Base-by-base conservation (phyloP, 1,140 invertebrate species). In the Pogonomyrmex barbatus region DNA sequence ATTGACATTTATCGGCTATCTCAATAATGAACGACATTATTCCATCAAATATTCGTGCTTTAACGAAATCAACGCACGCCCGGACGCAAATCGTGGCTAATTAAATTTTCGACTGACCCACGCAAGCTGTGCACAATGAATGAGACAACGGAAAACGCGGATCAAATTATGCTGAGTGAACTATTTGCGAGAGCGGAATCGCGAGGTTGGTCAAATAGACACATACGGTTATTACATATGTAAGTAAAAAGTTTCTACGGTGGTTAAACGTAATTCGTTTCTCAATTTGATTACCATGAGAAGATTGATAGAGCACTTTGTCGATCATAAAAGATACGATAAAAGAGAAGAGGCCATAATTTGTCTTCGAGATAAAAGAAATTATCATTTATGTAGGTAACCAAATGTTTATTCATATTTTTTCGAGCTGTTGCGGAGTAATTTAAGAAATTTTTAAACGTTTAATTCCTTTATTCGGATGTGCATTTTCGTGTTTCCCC, bases 21-120 rank as follows among this genome's bases (percentile, higher is more conserved):
- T 47, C 10, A 6, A 33, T 77, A 77, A 73, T 45, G 47, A 78
- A 50, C 62, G 24, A 82, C 36, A 30, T 88, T 70, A 83, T 75
- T 83, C 14, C 30, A 33, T 45, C 10, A 6, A 50, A 85, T 84
- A 76, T 88, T 50, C 71, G 50, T 62, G 36, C 30, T 65, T 30
- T 62, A 83, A 87, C 76, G 50, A 77, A 85, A 77, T 85, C 36
- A 78, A 71, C 12, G 63, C 39, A 24, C 39, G 24, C 14, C 14
- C 45, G 54, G 33, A 56, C 68, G 30, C 67, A 62, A n/a, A 87
- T 68, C 47, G 67, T 30, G 58, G 62, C 33, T 79, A 88, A 79
- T 84, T 71, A 58, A 85, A 88, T 89, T 85, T 88, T 85, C 42
- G 33, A 54, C 50, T 71, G 71, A 58, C 24, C 47, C 50, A 50